Percentiles rank a stretch among this genome's conserved stretches.
These are phyloP conservation scores for Ifrita kowaldi DNA, from an alignment of 2,113 vertebrate species.

Conservation along the genomic window DNA sequence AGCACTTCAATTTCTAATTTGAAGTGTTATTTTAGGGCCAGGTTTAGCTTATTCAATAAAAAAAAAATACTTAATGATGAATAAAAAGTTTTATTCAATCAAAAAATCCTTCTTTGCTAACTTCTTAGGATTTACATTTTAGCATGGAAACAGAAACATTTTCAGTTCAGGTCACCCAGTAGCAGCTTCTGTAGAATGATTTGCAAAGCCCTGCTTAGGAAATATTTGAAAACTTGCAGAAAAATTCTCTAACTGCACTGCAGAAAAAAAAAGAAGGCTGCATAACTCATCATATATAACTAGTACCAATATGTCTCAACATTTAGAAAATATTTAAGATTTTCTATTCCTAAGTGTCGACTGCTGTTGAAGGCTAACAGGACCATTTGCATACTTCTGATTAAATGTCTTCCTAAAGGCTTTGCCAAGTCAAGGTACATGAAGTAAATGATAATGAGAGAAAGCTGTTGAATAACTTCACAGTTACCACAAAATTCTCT, in stretches of 20 bases:
- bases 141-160: not conserved
- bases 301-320: not conserved
- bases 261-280: not conserved
- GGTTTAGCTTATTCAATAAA: not conserved
- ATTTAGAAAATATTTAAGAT: not conserved
- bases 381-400: slow-evolving; percentile 17
- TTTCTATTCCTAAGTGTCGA: not conserved
- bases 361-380: not conserved
- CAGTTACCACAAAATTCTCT: not conserved
- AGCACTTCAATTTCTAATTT: not conserved
- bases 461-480: slow-evolving; percentile 8
- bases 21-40: not conserved
- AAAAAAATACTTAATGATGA: not conserved
- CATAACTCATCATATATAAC: not conserved
- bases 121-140: not conserved
- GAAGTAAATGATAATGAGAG: not conserved
- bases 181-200: not conserved
- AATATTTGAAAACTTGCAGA: not conserved
- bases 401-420: slow-evolving; percentile 17
- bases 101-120: not conserved
- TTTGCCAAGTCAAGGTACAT: not conserved
- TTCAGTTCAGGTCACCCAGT: not conserved
- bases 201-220: not conserved
- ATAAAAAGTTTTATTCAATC: not conserved
- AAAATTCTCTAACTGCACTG: not conserved